phyloP scores from a whole-genome alignment of 2,888 invertebrate species.

The Melinopterus prodromus region DNA sequence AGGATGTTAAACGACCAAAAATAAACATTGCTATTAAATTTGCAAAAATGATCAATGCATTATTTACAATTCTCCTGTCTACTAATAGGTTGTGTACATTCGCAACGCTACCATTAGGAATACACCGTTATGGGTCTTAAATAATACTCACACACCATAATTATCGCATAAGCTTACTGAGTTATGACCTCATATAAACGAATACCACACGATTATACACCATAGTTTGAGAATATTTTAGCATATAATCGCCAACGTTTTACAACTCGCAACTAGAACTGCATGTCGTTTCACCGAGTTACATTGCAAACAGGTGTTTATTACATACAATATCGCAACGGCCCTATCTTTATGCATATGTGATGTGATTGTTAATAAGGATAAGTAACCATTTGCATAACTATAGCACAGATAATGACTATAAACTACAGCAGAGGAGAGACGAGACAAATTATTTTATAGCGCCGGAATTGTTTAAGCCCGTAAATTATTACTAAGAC shows the following conservation, averaged over 20 bases:
- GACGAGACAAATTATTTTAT: neutral
- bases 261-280: neutral
- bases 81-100: neutral
- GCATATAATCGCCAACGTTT: neutral
- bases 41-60: too few species aligned
- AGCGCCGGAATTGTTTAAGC: neutral
- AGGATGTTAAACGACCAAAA: too few species aligned
- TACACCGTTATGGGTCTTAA: neutral
- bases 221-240: neutral
- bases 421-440: neutral
- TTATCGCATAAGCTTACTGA: neutral
- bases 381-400: neutral
- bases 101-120: neutral
- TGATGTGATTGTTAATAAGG: neutral
- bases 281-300: neutral
- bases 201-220: neutral
- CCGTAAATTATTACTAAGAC: neutral
- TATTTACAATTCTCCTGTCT: too few species aligned
- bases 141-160: neutral
- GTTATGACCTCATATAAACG: neutral
- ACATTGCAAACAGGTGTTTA: constrained; percentile 4
- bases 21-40: too few species aligned
- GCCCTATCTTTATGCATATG: neutral
- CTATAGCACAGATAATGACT: neutral
- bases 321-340: neutral